These are phyloP conservation scores for Drosophila paramelanica DNA, from an alignment of 2,888 invertebrate species.

Conservation along the genomic window DNA sequence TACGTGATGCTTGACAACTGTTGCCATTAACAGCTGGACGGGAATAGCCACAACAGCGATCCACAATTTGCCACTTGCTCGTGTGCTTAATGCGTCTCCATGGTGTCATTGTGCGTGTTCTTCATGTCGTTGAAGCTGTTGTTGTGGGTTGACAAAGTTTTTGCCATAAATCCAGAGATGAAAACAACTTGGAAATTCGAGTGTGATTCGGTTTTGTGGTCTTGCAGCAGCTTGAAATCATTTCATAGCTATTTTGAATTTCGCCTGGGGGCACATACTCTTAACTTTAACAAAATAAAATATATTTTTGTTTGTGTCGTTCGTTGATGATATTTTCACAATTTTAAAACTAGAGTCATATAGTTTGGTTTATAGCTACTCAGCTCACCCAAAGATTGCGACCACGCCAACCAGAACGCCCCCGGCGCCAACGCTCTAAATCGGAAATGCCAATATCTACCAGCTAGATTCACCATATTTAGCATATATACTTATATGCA, in stretches of 20 bases:
- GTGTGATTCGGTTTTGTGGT: constrained; percentile 62
- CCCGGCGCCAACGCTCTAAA: too few species aligned
- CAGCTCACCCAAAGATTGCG: too few species aligned
- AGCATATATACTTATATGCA: too few species aligned
- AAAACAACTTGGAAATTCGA: constrained; percentile 47
- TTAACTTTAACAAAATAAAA: background rate
- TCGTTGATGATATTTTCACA: too few species aligned
- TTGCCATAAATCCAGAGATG: constrained; percentile 54
- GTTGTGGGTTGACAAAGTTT: constrained; percentile 60
- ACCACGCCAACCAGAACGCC: too few species aligned
- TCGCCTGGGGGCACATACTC: background rate
- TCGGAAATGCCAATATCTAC: too few species aligned
- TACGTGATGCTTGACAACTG: constrained; percentile 71
- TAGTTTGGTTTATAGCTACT: too few species aligned
- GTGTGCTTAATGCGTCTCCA: constrained; percentile 70
- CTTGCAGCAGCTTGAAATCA: constrained; percentile 31
- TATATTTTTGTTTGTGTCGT: background rate
- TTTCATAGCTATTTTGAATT: constrained; percentile 36
- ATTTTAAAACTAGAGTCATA: too few species aligned
- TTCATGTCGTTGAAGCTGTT: constrained; percentile 19
- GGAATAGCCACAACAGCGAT: constrained; percentile 33
- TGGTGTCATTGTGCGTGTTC: constrained; percentile 49
- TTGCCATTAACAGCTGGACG: constrained; percentile 78
- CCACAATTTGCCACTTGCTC: constrained; percentile 52
- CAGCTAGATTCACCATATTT: too few species aligned